Evolutionary conservation across 2,113 vertebrate species (phyloP).

Genomic region (Poeciliopsis occidentalis): DNA sequence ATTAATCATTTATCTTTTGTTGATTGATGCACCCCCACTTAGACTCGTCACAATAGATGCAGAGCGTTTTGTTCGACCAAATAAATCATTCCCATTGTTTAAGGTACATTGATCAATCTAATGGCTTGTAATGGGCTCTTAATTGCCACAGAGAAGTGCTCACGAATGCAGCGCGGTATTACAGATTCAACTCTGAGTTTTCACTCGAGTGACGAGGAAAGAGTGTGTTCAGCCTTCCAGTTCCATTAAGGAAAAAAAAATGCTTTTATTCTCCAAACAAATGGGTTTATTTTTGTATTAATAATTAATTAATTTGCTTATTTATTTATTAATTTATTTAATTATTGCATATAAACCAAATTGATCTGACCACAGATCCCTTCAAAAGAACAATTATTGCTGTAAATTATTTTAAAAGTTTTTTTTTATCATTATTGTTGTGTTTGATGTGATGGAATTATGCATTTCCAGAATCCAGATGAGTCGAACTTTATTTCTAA

Average conservation of each 20-base stretch:
- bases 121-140: slow-evolving; percentile 97
- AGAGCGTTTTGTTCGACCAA: slow-evolving; percentile 86
- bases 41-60: slow-evolving; percentile 82
- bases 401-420: background rate
- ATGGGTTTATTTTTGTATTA: background rate
- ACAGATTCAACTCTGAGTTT: slow-evolving; percentile 68
- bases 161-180: slow-evolving; percentile 76
- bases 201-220: slow-evolving; percentile 70
- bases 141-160: slow-evolving; percentile 92
- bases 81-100: slow-evolving; percentile 98
- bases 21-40: slow-evolving; percentile 85
- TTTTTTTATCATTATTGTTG: background rate
- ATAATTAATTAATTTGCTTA: background rate
- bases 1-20: slow-evolving; percentile 86
- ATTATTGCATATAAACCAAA: background rate
- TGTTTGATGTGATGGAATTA: background rate
- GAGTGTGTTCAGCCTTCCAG: slow-evolving; percentile 82
- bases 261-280: background rate
- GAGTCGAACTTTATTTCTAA: slow-evolving; percentile 58
- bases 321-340: background rate
- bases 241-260: slow-evolving; percentile 77
- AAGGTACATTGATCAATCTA: slow-evolving; percentile 99
- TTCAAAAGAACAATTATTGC: background rate
- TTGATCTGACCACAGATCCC: background rate
- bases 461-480: slow-evolving; percentile 40